Evolutionary conservation across 2,113 vertebrate species (phyloP).

Genomic region (Thalassarche chlororhynchos): DNA sequence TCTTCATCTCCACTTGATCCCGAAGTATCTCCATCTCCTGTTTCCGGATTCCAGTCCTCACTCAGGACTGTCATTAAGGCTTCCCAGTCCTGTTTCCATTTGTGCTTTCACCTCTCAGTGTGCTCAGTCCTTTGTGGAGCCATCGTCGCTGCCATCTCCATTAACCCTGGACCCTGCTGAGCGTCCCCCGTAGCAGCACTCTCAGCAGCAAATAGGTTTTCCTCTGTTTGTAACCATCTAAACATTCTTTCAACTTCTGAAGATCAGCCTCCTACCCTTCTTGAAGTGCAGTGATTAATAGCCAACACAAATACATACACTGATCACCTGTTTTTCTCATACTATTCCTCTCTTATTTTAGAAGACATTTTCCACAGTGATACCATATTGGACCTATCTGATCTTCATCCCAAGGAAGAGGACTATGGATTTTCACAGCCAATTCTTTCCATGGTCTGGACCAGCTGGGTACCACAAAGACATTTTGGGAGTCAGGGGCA

Average conservation of each 20-base stretch:
- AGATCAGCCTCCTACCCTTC: neutral
- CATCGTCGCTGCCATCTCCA: neutral
- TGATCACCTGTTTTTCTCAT: neutral
- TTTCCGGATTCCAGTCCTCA: neutral
- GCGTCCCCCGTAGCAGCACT: neutral
- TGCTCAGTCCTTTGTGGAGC: neutral
- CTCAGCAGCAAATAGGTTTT: neutral
- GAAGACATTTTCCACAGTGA: neutral
- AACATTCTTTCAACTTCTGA: neutral
- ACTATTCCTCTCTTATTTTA: neutral
- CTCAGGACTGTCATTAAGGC: neutral
- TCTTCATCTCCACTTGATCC: neutral
- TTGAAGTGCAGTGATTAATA: neutral
- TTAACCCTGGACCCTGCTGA: neutral
- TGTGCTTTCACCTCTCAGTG: neutral
- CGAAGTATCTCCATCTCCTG: neutral
- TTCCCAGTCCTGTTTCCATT: neutral
- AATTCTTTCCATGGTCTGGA: neutral
- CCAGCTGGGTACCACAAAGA: neutral
- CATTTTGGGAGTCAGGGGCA: neutral
- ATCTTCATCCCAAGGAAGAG: neutral
- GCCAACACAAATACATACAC: neutral
- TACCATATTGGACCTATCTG: neutral
- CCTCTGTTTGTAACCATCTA: neutral
- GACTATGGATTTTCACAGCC: neutral